Base-by-base conservation (phyloP, 2,888 invertebrate genomes). In the Agrochola litura region DNA sequence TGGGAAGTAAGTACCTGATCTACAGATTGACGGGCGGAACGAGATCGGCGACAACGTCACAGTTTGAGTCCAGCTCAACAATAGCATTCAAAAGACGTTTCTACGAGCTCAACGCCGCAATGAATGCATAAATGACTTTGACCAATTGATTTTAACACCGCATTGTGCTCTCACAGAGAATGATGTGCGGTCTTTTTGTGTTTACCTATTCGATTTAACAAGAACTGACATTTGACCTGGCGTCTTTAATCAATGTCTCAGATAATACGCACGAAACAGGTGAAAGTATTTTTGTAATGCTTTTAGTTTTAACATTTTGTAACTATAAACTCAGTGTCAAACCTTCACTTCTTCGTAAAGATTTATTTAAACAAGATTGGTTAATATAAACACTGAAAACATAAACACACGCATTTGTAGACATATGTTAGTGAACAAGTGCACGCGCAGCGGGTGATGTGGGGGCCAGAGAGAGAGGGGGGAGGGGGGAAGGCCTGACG, bases 141-240 rank as follows among this genome's bases (percentile, higher is more conserved):
- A 95, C 95, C 95, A 95, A 96, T 96, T 95, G 95, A 95, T 96
- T 95, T 93, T 94, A 92, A 95, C 93, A 92, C 93, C 90, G 92
- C 93, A 91, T 95, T 95, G 92, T 93, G 83, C 81, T 83, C 76
- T 81, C 85, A 88, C 88, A 88, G 84, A 90, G 90, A 91, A 88
- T 86, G 86, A 92, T 91, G 89, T 88, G 90, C 84, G 89, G 88
- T 89, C 89, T 91, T 89, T 87, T 86, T 90, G 88, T 91, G 87
- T 91, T 92, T 92, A 89, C 89, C 84, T 88, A 89, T 87, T 79
- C 73, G 77, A 87, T 89, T 86, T 88, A 87, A 88, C 85, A 86
- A 89, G 88, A 88, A 87, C 83, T 84, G 89, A 89, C 89, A 77
- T 85, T 88, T 90, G 88, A 89, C 90, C 89, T 84, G 72, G 70